Evolutionary conservation across 1,140 invertebrate genomes (phyloP).

Genomic region (Pseudoatta argentina): DNA sequence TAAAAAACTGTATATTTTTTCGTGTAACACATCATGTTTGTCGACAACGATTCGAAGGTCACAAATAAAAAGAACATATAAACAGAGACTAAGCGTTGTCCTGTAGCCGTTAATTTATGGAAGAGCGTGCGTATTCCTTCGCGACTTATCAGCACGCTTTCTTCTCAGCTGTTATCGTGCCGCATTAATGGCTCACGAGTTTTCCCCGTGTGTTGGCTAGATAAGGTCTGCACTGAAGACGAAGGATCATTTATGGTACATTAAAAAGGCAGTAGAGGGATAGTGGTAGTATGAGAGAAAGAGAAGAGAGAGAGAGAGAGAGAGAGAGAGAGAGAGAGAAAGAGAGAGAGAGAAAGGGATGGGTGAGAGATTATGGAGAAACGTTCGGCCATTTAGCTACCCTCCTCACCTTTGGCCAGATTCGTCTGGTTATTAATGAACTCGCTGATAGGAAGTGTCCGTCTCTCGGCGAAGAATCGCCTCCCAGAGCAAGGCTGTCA

Average conservation of each 20-base stretch:
- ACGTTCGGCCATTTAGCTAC: slow-evolving; percentile 78
- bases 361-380: slow-evolving; percentile 70
- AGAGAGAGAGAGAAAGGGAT: background rate
- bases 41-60: background rate
- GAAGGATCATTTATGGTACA: slow-evolving; percentile 71
- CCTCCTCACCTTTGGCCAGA: slow-evolving; percentile 73
- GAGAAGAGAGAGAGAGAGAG: background rate
- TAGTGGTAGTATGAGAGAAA: slow-evolving; percentile 24
- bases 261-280: slow-evolving; percentile 68
- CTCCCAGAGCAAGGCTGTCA: slow-evolving; percentile 82
- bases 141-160: slow-evolving; percentile 78
- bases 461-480: slow-evolving; percentile 82
- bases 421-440: slow-evolving; percentile 83
- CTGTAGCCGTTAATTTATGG: slow-evolving; percentile 48
- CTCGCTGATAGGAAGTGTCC: slow-evolving; percentile 83
- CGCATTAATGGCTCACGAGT: slow-evolving; percentile 76
- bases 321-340: slow-evolving; percentile 1
- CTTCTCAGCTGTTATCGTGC: slow-evolving; percentile 66
- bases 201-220: slow-evolving; percentile 70
- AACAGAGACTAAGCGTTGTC: slow-evolving; percentile 6
- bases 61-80: background rate
- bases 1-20: background rate
- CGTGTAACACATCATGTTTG: too few species aligned
- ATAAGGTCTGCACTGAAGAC: slow-evolving; percentile 74
- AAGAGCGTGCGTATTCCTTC: slow-evolving; percentile 49